Conservation (phyloP, 2,113 vertebrate genomes). For the Fulmarus glacialis region DNA sequence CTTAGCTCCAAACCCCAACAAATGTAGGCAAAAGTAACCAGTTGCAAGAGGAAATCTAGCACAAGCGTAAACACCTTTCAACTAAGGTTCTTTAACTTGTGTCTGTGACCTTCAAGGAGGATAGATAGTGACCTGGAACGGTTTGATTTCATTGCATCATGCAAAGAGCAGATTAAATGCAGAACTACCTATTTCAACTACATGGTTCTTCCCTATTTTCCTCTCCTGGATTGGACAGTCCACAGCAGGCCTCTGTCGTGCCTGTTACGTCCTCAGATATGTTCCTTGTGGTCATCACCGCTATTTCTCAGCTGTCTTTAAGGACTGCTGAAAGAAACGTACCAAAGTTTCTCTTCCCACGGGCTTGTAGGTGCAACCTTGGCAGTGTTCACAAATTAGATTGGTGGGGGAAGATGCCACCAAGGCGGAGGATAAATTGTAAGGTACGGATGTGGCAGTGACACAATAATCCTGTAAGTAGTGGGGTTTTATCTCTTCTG, state of each 20-base stretch:
- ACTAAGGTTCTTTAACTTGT: neutral
- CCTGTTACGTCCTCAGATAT: accelerated
- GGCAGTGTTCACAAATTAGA: neutral
- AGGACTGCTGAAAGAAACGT: neutral
- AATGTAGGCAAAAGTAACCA: neutral
- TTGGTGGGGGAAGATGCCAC: neutral
- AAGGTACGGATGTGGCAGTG: neutral
- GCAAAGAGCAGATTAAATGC: neutral
- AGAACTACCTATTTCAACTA: neutral
- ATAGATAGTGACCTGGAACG: neutral
- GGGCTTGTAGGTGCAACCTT: neutral
- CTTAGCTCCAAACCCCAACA: neutral
- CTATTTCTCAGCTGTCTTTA: neutral
- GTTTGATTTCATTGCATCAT: neutral
- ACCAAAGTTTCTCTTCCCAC: neutral
- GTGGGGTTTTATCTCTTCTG: neutral
- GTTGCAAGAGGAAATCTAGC: neutral
- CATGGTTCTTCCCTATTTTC: neutral
- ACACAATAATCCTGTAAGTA: no score
- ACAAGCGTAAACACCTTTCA: neutral
- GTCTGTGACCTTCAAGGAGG: neutral
- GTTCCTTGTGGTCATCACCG: neutral
- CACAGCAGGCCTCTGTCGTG: neutral
- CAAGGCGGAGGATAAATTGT: neutral
- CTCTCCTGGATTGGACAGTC: neutral